Conservation (phyloP, 2,888 invertebrate genomes). For the Caenorhabditis sinica region DNA sequence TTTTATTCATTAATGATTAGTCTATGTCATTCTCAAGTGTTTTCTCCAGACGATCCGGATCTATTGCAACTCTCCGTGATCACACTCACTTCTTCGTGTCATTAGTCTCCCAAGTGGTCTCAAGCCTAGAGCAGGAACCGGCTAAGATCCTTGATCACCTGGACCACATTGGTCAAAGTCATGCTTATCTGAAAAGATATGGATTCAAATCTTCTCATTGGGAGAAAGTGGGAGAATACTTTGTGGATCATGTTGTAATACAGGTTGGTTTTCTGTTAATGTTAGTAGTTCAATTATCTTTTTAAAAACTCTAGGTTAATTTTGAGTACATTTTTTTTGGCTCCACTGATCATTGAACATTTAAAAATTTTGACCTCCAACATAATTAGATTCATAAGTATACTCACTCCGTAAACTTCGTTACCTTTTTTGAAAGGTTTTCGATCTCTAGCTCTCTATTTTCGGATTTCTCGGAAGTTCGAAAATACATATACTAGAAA, state of each 20-base stretch:
- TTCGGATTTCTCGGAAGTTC: not conserved
- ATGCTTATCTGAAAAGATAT: slow-evolving; percentile 76
- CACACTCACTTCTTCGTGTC: slow-evolving; percentile 83
- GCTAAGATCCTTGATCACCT: slow-evolving; percentile 79
- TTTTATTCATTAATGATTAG: not conserved
- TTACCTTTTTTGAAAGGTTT: slow-evolving; percentile 13
- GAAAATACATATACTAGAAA: too few species aligned
- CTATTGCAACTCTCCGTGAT: slow-evolving; percentile 80
- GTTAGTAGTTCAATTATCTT: not conserved
- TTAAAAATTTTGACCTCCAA: slow-evolving; percentile 1
- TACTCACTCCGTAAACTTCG: slow-evolving; percentile 19
- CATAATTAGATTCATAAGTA: not conserved
- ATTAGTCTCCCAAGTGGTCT: slow-evolving; percentile 78
- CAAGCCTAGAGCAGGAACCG: slow-evolving; percentile 77
- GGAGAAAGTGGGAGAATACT: slow-evolving; percentile 81
- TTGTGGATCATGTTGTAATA: slow-evolving; percentile 80
- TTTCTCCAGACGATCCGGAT: slow-evolving; percentile 66
- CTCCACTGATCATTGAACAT: not conserved
- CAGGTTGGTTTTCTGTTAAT: slow-evolving; percentile 69
- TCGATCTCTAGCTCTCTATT: not conserved
- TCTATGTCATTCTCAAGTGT: too few species aligned
- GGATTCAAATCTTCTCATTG: slow-evolving; percentile 80
- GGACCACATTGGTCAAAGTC: slow-evolving; percentile 80
- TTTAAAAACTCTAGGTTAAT: too few species aligned
- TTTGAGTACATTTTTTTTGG: too few species aligned